Evolutionary conservation across 2,888 invertebrate species (phyloP), one percentile per base, ranked within the genome.

Genomic region (Teleogryllus oceanicus): DNA sequence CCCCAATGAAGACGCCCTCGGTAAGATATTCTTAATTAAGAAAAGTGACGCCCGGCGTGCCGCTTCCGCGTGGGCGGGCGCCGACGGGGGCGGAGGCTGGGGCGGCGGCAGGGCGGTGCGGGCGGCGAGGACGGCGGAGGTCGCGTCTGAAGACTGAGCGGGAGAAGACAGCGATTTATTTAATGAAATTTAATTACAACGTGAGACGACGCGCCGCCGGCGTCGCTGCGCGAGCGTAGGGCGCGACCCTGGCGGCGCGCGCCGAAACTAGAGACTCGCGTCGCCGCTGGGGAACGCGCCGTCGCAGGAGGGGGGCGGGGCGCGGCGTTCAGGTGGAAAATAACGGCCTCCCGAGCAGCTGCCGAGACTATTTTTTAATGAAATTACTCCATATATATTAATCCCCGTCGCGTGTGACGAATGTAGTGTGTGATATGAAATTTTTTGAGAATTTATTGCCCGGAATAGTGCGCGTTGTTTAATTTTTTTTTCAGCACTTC

Each of bases 81-180:
- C 16, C 62, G 62, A 3, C 4, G 62, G 62, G n/a, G 62, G 62
- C 37, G 37, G 37, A 37, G 8, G 4, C 37, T 5, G 37, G 37
- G 37, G 37, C 37, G 37, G 37, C 37, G 37, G 5, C 3, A 37
- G 37, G 37, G 37, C 37, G 37, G 37, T 10, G 37, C 1, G 37
- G 37, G 37, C 37, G 37, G 37, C 8, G 37, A 37, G 37, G 37
- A 37, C 37, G 37, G 37, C 37, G 5, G 37, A 37, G 62, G n/a
- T 18, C n/a, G 16, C 62, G 62, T 62, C 62, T 62, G 62, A 18
- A 62, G 62, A 62, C n/a, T 62, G n/a, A 62, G 62, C 16, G 8
- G 62, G 62, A 62, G 62, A n/a, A n/a, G 62, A 62, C 62, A 62
- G 62, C 62, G 62, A 62, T 62, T 62, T 62, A 62, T 62, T 62